A percentile compares a stretch with the other conserved stretches of the same genome.
phyloP scores from a whole-genome alignment of 1,140 invertebrate species.

The Temnothorax nylanderi region DNA sequence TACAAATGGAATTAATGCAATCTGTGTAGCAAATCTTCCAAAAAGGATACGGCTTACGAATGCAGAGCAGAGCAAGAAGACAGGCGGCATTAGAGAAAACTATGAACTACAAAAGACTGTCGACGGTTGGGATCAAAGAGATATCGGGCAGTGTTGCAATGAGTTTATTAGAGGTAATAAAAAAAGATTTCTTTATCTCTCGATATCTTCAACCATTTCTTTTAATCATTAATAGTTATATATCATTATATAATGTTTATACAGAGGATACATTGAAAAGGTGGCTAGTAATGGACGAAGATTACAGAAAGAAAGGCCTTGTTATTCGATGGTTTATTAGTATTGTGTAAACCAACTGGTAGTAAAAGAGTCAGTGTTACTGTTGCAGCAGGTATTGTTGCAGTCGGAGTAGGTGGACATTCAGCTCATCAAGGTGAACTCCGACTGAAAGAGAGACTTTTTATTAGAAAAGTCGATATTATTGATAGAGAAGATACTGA shows the following conservation, averaged over 20 bases:
- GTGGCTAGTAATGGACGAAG: conserved; percentile 91
- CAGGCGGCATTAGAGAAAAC: conserved; percentile 96
- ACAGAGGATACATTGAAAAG: conserved; percentile 96
- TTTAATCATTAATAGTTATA: background rate
- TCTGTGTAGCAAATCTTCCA: conserved; percentile 88
- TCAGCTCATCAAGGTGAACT: conserved; percentile 88
- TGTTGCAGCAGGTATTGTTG: conserved; percentile 83
- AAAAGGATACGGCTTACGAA: conserved; percentile 88
- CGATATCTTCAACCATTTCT: background rate
- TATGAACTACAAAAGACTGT: conserved; percentile 95
- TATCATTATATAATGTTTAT: conserved; percentile 52
- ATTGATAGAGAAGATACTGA: conserved; percentile 94
- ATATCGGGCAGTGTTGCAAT: conserved; percentile 97
- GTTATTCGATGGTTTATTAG: conserved; percentile 97
- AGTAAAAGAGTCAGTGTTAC: conserved; percentile 90
- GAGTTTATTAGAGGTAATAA: conserved; percentile 95
- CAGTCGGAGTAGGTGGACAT: conserved; percentile 83
- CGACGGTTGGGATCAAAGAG: conserved; percentile 97
- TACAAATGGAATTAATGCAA: conserved; percentile 91
- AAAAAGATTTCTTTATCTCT: background rate
- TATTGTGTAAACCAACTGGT: conserved; percentile 96
- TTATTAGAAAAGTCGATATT: conserved; percentile 97
- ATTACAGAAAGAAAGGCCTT: conserved; percentile 96
- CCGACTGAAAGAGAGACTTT: conserved; percentile 94
- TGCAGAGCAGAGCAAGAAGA: conserved; percentile 92